A percentile compares a stretch with the other conserved stretches of the same genome.
Evolutionary conservation across 2,888 invertebrate species (phyloP).

Genomic region (Eumerus sabulonum): DNA sequence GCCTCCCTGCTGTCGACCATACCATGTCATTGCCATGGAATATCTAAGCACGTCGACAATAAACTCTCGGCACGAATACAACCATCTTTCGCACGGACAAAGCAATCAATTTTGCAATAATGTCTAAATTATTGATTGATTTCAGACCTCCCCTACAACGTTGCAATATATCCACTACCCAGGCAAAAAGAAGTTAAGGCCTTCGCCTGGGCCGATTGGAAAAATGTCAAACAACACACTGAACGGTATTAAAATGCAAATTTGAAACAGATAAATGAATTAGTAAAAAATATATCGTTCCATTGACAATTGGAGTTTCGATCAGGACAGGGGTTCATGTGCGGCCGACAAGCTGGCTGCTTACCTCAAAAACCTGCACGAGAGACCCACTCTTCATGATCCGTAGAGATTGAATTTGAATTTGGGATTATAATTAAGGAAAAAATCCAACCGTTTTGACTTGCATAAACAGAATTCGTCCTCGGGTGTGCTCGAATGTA

Average conservation of each 20-base stretch:
- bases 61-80: neutral
- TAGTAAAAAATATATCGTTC: constrained; percentile 32
- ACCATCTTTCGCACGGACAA: constrained; percentile 16
- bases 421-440: constrained; percentile 9
- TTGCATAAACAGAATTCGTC: constrained; percentile 6
- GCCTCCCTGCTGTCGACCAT: too few relatives aligned
- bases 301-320: constrained; percentile 31
- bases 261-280: constrained; percentile 37
- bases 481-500: neutral
- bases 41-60: neutral
- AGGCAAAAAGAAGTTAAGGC: neutral
- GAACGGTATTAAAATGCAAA: constrained; percentile 25
- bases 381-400: constrained; percentile 3
- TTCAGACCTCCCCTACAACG: constrained; percentile 27
- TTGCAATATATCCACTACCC: constrained; percentile 24
- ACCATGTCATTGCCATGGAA: constrained; percentile 1
- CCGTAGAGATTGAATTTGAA: constrained; percentile 36
- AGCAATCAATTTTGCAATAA: constrained; percentile 48
- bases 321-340: neutral
- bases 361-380: neutral
- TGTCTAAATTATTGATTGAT: constrained; percentile 52
- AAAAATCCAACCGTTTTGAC: constrained; percentile 32
- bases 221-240: constrained; percentile 12
- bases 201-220: neutral
- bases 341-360: neutral